A percentile compares a stretch with the other conserved stretches of the same genome.
Evolutionary conservation across 1,140 invertebrate species (phyloP).

Genomic region (Anthonomus grandis): DNA sequence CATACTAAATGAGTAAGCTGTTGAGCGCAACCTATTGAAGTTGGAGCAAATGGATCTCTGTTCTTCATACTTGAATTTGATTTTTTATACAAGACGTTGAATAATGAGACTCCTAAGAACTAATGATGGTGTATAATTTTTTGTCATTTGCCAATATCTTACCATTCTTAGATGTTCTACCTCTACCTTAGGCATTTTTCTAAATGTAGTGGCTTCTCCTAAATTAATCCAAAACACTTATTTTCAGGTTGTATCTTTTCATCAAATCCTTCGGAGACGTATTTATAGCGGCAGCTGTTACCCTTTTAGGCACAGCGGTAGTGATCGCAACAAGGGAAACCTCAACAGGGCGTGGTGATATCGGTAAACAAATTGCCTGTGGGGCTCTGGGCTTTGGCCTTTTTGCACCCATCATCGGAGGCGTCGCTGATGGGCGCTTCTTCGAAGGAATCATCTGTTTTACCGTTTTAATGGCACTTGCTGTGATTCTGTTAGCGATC

Average conservation of each 20-base stretch:
- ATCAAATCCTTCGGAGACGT: constrained; percentile 71
- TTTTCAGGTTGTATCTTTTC: constrained; percentile 56
- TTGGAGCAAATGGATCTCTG: no score
- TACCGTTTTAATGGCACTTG: constrained; percentile 59
- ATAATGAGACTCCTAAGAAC: no score
- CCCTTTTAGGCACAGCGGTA: constrained; percentile 70
- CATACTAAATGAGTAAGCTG: no score
- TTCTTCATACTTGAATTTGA: no score
- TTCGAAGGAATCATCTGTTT: constrained; percentile 56
- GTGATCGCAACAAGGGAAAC: constrained; percentile 77
- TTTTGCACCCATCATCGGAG: constrained; percentile 65
- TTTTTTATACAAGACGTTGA: no score
- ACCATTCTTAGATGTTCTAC: no score
- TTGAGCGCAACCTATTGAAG: no score
- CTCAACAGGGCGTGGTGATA: constrained; percentile 71
- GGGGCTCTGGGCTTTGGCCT: constrained; percentile 70
- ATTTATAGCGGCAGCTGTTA: constrained; percentile 68
- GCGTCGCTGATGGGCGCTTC: constrained; percentile 34
- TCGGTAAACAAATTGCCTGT: constrained; percentile 74
- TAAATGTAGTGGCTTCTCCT: no score
- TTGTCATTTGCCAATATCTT: no score
- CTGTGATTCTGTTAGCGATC: constrained; percentile 61
- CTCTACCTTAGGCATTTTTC: no score
- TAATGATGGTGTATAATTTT: no score
- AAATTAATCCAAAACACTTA: no score